Evolutionary conservation across 2,113 vertebrate species (phyloP), one percentile per base, ranked within the genome.

Genomic region (Anser brachyrhynchus): DNA sequence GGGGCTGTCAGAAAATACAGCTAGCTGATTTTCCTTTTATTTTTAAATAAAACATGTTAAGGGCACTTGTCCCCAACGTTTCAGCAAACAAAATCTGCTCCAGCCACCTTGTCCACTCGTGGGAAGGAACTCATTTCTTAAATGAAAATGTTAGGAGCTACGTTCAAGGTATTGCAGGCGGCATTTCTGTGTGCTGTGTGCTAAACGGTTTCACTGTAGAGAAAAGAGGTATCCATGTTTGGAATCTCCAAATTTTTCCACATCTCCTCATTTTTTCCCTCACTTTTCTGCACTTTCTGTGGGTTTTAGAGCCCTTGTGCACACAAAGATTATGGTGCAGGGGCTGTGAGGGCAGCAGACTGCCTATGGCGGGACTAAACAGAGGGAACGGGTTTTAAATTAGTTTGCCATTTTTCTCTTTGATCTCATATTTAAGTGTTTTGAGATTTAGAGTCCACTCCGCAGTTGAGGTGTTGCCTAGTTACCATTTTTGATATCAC

Each of bases 401-500:
- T 37, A 22, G 49, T 21, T 83, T 87, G 64, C 49, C 55, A 29
- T 28, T 54, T 83, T 74, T 83, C 55, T 35, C 90, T 89, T 92
- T 37, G 84, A 88, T 91, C 58, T 87, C 46, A 6, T 55, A 8
- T 71, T 72, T 52, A 51, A 78, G 73, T 55, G 81, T 52, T 41
- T 78, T 52, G 84, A 94, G 84, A 69, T 89, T 85, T 83, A 44
- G 64, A 67, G 91, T 58, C 84, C 62, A 58, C 73, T 87, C 66
- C 11, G 61, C 21, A 51, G 81, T 8, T 41, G 75, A 83, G 84
- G 75, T 76, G 95, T 93, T 93, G 88, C 91, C 49, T 95, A 49
- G 93, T 93, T 95, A 91, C 88, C 67, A 79, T 83, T 91, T 95
- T 67, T 93, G 88, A 79, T 84, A 83, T 79, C 23, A 1, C 15